Percentiles rank a stretch among this genome's conserved stretches.
phyloP scores from a whole-genome alignment of 2,888 invertebrate species.

The Drosophila lacicola region DNA sequence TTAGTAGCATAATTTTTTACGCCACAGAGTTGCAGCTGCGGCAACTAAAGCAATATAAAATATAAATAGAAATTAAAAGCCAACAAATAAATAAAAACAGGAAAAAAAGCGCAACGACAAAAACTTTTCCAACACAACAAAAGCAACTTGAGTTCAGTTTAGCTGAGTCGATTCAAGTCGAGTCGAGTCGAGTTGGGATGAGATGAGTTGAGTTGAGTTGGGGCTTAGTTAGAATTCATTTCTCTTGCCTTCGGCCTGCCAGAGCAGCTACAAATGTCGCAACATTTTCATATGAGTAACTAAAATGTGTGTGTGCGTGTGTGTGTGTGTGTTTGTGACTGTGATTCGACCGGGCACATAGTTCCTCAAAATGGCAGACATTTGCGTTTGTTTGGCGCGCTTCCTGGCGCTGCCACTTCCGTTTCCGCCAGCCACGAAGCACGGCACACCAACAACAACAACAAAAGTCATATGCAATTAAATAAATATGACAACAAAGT shows the following conservation, averaged over 20 bases:
- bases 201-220: conserved; percentile 11
- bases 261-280: conserved; percentile 29
- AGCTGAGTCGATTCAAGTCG: conserved; percentile 22
- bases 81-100: conserved; percentile 68
- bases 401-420: conserved; percentile 80
- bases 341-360: conserved; percentile 62
- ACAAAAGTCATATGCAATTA: conserved; percentile 75
- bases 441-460: conserved; percentile 38
- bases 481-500: conserved; percentile 73
- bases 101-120: conserved; percentile 38
- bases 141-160: conserved; percentile 57
- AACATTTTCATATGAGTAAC: conserved; percentile 55
- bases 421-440: conserved; percentile 62
- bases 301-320: conserved; percentile 24
- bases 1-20: conserved; percentile 76
- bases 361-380: conserved; percentile 79
- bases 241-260: conserved; percentile 43
- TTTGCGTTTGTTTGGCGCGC: conserved; percentile 80
- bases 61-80: conserved; percentile 78
- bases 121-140: conserved; percentile 53
- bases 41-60: conserved; percentile 72
- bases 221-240: conserved; percentile 24
- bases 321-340: conserved; percentile 24
- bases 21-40: conserved; percentile 72
- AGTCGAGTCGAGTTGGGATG: conserved; percentile 42